Conservation (phyloP, 2,113 vertebrate genomes). For the Ibidorhyncha struthersii region DNA sequence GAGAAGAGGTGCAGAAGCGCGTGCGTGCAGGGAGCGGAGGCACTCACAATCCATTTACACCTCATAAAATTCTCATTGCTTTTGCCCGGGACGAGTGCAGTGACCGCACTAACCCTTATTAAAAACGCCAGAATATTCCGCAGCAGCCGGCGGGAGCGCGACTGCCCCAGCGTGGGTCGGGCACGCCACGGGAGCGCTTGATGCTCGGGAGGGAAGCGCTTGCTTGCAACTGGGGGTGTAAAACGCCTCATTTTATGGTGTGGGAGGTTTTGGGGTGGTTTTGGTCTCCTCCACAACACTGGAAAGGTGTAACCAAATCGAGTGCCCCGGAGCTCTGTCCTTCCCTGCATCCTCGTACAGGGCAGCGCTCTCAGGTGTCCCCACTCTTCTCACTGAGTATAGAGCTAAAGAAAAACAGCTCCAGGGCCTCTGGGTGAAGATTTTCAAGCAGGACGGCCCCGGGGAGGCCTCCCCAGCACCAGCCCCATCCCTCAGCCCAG, state of each 20-base stretch:
- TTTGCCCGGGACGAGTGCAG: slow-evolving; percentile 7
- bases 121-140: neutral
- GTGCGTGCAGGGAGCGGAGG: neutral
- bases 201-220: fast-evolving
- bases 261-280: neutral
- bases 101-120: neutral
- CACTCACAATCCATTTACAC: slow-evolving; percentile 47
- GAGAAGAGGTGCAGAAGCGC: neutral
- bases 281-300: neutral
- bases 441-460: neutral
- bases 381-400: neutral
- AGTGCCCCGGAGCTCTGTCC: neutral
- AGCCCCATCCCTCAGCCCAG: neutral
- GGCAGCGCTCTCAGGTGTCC: neutral
- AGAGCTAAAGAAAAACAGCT: neutral
- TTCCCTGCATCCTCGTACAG: fast-evolving
- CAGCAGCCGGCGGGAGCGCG: fast-evolving
- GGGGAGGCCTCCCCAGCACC: neutral
- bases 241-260: neutral
- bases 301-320: neutral
- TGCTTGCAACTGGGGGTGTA: neutral
- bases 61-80: slow-evolving; percentile 58
- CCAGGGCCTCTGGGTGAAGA: neutral
- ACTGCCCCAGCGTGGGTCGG: fast-evolving
- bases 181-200: fast-evolving